These are phyloP conservation scores for Macrotrachela quadricornifera DNA, from an alignment of 1,140 invertebrate species.

Conservation along the genomic window DNA sequence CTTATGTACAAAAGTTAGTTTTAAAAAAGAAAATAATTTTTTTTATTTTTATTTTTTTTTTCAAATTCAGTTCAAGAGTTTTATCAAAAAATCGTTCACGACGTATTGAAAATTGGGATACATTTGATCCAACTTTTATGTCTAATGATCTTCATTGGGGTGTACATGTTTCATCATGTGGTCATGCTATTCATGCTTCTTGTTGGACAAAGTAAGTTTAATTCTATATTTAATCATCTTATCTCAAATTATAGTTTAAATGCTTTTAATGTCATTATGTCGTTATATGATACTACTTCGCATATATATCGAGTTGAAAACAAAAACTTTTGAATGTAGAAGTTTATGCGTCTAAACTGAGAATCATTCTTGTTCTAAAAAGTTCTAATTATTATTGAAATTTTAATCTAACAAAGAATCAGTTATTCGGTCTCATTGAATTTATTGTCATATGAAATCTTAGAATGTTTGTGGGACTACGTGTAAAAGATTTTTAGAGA, in stretches of 20 bases:
- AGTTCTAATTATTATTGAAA: too few species aligned
- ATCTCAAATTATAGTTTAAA: neutral
- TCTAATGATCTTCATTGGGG: constrained; percentile 49
- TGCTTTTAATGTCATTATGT: neutral
- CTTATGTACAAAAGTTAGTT: constrained; percentile 55
- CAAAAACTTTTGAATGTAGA: too few species aligned
- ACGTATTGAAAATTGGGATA: constrained; percentile 13
- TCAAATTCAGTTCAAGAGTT: constrained; percentile 49
- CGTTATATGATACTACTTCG: too few species aligned
- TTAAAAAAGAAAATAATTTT: neutral
- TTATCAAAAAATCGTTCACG: constrained; percentile 37
- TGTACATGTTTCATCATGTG: constrained; percentile 71
- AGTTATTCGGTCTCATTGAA: too few species aligned
- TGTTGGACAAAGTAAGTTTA: constrained; percentile 58
- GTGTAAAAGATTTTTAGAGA: too few species aligned
- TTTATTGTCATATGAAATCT: too few species aligned
- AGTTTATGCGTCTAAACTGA: too few species aligned
- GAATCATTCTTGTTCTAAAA: too few species aligned
- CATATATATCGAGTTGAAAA: too few species aligned
- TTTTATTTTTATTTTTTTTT: neutral
- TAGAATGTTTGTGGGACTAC: too few species aligned
- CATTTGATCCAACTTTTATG: constrained; percentile 39
- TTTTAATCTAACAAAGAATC: too few species aligned
- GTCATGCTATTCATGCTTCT: constrained; percentile 81
- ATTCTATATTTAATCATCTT: neutral